These are phyloP conservation scores for Siniperca knerii DNA, from an alignment of 2,113 vertebrate species.

Conservation along the genomic window DNA sequence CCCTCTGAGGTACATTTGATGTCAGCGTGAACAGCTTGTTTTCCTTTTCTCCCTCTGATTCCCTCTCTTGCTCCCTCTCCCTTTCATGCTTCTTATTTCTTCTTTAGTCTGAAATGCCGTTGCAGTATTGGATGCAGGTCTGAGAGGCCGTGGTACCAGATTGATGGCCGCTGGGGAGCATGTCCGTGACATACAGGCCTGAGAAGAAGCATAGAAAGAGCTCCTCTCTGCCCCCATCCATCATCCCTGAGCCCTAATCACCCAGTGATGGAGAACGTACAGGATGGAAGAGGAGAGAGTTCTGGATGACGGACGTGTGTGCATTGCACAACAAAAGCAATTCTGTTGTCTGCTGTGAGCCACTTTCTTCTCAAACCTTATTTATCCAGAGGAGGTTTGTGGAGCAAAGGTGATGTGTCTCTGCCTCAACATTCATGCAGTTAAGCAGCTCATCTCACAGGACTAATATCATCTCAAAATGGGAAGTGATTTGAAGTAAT, in stretches of 20 bases:
- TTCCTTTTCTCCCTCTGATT: slow-evolving; percentile 65
- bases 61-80: slow-evolving; percentile 46
- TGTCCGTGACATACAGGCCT: slow-evolving; percentile 59
- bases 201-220: slow-evolving; percentile 63
- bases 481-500: slow-evolving; percentile 13
- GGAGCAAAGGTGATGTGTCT: slow-evolving; percentile 9
- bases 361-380: slow-evolving; percentile 37
- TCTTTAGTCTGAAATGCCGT: slow-evolving; percentile 62
- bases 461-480: slow-evolving; percentile 20
- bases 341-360: slow-evolving; percentile 14
- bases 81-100: slow-evolving; percentile 52
- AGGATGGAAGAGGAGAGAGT: slow-evolving; percentile 66
- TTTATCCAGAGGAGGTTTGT: slow-evolving; percentile 7
- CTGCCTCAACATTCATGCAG: not conserved
- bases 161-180: slow-evolving; percentile 72
- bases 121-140: slow-evolving; percentile 68
- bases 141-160: slow-evolving; percentile 63
- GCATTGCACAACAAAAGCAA: slow-evolving; percentile 49
- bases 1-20: slow-evolving; percentile 82
- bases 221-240: slow-evolving; percentile 69
- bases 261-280: slow-evolving; percentile 72
- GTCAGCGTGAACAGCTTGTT: slow-evolving; percentile 78
- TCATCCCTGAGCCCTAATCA: slow-evolving; percentile 74
- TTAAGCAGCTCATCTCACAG: slow-evolving; percentile 11
- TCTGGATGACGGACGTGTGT: slow-evolving; percentile 57